These are phyloP conservation scores for Gobio gobio DNA, from an alignment of 2,113 vertebrate species.

Conservation along the genomic window DNA sequence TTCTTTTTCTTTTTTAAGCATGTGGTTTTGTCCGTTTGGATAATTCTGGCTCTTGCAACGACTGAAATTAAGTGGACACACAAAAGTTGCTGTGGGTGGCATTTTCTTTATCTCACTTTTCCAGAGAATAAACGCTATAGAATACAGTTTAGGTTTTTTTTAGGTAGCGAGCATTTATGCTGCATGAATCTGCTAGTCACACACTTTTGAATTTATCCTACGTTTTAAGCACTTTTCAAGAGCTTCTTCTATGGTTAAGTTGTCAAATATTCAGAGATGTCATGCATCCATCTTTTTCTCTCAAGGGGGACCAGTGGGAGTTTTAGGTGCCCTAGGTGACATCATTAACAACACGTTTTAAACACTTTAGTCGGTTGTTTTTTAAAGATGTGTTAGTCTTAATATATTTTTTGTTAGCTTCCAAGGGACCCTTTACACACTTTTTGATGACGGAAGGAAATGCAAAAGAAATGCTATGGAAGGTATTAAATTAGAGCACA, in stretches of 20 bases:
- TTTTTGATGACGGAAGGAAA: background rate
- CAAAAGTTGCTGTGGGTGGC: slow-evolving; percentile 25
- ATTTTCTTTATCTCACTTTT: slow-evolving; percentile 32
- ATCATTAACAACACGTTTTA: background rate
- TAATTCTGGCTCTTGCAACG: slow-evolving; percentile 11
- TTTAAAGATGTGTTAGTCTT: background rate
- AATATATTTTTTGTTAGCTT: background rate
- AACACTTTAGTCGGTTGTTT: background rate
- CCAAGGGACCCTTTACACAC: background rate
- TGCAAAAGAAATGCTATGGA: background rate
- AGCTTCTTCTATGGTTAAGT: background rate
- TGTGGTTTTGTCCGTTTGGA: slow-evolving; percentile 14
- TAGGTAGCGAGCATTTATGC: background rate
- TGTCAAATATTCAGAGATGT: background rate
- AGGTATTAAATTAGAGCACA: background rate
- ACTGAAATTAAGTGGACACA: slow-evolving; percentile 32
- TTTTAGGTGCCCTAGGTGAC: background rate
- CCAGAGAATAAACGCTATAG: background rate
- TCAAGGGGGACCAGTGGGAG: background rate
- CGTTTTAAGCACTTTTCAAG: background rate
- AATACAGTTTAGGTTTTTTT: background rate
- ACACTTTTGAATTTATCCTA: background rate
- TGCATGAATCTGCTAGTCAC: background rate
- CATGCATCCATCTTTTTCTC: background rate
- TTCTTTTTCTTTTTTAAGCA: background rate